Evolutionary conservation across 2,113 vertebrate genomes (phyloP), one percentile per base, ranked within the genome.

Genomic region (Pluvialis apricaria): DNA sequence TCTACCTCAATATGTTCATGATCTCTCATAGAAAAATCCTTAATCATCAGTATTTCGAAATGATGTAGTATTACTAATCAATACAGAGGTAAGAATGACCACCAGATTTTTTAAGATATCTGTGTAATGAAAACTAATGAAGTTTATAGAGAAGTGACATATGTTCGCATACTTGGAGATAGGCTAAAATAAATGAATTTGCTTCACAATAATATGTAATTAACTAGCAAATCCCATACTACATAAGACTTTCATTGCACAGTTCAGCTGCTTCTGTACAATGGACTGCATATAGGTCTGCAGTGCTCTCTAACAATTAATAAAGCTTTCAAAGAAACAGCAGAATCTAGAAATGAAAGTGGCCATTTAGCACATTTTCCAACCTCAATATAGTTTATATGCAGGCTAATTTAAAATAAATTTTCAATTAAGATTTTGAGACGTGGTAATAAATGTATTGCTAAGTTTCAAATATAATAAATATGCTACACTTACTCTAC

Each of bases 41-140:
- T 93, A 92, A 94, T 78, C 0, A 10, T 85, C 75, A 92, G 55
- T 86, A 82, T 92, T 97, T 95, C 87, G 94, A 87, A 95, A 94
- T 82, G 44, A 95, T 92, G 89, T 79, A 95, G 96, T 82, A 92
- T 91, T 82, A 69, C 94, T 97, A 96, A 97, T 96, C 87, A 51
- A 96, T 96, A 75, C 55, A 88, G 82, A 89, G 77, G 62, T 88
- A 95, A 70, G 82, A 94, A 71, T 66, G 87, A 80, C 87, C 82
- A 95, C 13, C 92, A 90, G 86, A 83, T 91, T 90, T 47, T 76
- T 89, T 66, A 89, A 96, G 89, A 57, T 62, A 65, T 61, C 79
- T 80, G 54, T 62, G 60, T 69, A 94, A 96, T 91, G 86, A 84
- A 62, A 96, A 61, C 42, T 92, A 92, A 94, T 94, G 73, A 93